phyloP scores from a whole-genome alignment of 64 coral and sea anemone species.

The Dendrophyllia cribrosa region DNA sequence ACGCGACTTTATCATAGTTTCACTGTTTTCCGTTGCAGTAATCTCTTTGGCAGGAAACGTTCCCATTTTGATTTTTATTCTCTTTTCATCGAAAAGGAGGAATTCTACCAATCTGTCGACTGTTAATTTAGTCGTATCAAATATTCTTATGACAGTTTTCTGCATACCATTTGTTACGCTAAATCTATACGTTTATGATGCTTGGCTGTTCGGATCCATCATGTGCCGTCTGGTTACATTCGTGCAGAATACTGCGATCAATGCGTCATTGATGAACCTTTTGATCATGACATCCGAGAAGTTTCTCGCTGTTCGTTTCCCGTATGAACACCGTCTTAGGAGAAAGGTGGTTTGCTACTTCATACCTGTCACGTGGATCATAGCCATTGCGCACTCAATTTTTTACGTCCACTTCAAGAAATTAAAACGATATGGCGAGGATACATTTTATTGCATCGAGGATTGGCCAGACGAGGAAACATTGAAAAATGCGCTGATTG shows the following conservation, averaged over 20 bases:
- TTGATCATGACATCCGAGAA: slow-evolving; percentile 67
- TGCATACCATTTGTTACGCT: slow-evolving; percentile 64
- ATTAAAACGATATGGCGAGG: not conserved
- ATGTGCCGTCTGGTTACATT: slow-evolving; percentile 70
- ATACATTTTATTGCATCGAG: not conserved
- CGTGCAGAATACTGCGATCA: slow-evolving; percentile 51
- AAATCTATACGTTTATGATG: slow-evolving; percentile 59
- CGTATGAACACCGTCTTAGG: slow-evolving; percentile 27
- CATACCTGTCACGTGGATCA: slow-evolving; percentile 58
- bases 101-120: slow-evolving; percentile 50
- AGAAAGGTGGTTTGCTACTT: slow-evolving; percentile 25
- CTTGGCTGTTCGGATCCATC: slow-evolving; percentile 70
- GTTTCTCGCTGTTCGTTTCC: slow-evolving; percentile 78
- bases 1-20: not conserved
- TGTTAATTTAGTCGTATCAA: slow-evolving; percentile 69
- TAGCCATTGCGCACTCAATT: slow-evolving; percentile 8
- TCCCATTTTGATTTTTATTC: slow-evolving; percentile 25
- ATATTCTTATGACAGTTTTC: slow-evolving; percentile 68
- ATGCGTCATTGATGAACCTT: slow-evolving; percentile 63
- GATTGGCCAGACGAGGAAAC: not conserved
- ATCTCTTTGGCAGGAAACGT: slow-evolving; percentile 40
- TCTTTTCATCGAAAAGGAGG: slow-evolving; percentile 3
- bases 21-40: slow-evolving; percentile 29
- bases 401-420: not conserved
- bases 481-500: not conserved